phyloP scores from a whole-genome alignment of 2,888 invertebrate species.

The Ophion slaviceki region DNA sequence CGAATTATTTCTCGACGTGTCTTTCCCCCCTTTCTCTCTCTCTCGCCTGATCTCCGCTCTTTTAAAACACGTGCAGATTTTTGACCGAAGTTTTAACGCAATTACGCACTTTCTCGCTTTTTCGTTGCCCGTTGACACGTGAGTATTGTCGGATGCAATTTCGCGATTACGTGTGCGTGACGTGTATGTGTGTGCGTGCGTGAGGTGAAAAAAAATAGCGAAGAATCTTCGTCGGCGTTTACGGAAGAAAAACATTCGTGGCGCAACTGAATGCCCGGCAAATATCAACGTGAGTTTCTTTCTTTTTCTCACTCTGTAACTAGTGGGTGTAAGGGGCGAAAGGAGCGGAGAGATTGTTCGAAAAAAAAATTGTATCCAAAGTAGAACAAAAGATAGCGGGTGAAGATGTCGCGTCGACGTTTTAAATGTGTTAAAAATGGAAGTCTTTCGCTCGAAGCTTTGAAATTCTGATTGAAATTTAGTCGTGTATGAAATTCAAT shows the following conservation, averaged over 20 bases:
- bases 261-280: conserved; percentile 4
- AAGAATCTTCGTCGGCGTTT: neutral
- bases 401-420: too few species aligned
- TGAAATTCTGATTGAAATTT: too few species aligned
- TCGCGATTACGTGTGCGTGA: neutral
- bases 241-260: conserved; percentile 5
- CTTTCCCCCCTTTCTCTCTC: neutral
- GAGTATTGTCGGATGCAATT: neutral
- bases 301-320: neutral
- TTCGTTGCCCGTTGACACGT: conserved; percentile 17
- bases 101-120: neutral
- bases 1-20: conserved; percentile 15
- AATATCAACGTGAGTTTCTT: neutral
- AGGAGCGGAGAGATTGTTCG: too few species aligned
- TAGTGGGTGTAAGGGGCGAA: too few species aligned
- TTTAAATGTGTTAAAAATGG: too few species aligned
- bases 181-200: neutral
- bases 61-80: neutral
- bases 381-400: too few species aligned
- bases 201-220: neutral
- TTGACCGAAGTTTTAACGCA: neutral
- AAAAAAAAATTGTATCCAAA: too few species aligned
- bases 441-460: too few species aligned
- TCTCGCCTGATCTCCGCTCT: neutral
- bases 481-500: too few species aligned